Base-by-base conservation (phyloP, 2,113 vertebrate species). In the Guaruba guarouba region DNA sequence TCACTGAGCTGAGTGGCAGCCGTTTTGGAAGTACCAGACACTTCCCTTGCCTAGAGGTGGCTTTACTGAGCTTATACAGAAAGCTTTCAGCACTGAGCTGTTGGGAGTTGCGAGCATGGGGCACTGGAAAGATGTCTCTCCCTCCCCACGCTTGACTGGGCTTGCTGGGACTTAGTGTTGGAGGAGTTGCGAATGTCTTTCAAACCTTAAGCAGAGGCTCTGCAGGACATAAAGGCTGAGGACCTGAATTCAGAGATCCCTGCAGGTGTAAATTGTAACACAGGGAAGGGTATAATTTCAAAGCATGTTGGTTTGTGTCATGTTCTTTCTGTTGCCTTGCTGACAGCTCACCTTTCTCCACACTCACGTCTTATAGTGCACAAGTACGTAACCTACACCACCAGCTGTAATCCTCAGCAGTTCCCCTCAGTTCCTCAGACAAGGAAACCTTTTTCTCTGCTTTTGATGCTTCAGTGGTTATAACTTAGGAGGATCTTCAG, bases 211-310 rank as follows among this genome's bases (percentile, higher is more conserved):
- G 59, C 31, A 82, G 77, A 66, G 31, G 46, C 80, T 93, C 89
- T 85, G 74, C 81, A 51, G 88, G 83, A 93, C 78, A 64, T 82
- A 67, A 82, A 59, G 70, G 54, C 81, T 84, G 80, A 93, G 41
- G 37, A 79, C 62, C 37, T 66, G 54, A 94, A 91, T 77, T 92
- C 93, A 87, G 66, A 92, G 74, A 39, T 75, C 49, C 67, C 91
- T 80, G 77, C 86, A 77, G 95, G 74, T 91, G 37, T 92, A 93
- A 93, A 92, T 92, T 92, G 54, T 63, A 92, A 51, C 57, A 59
- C 17, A 31, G 74, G 62, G 63, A 95, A 82, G n/a, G 25, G 62
- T 89, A 22, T 94, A 52, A 93, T 94, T 97, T 93, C 66, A 68
- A 76, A 92, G 66, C 74, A 35, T 22, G 1, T 39, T 82, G 67